phyloP scores from a whole-genome alignment of 2,113 vertebrate genomes.

The Illadopsis cleaveri region DNA sequence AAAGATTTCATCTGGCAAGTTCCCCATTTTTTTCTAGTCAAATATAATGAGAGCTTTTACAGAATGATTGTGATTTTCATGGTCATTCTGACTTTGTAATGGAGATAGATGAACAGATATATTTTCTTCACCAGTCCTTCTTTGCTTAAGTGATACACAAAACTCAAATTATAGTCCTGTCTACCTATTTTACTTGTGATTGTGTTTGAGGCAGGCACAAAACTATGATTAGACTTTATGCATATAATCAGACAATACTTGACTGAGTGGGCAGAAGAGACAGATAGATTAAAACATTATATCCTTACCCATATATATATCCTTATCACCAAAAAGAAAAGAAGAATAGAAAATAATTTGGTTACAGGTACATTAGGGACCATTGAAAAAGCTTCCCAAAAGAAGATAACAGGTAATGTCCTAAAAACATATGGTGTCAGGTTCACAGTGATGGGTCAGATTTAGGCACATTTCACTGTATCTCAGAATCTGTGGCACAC shows the following conservation, averaged over 20 bases:
- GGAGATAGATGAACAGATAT: not conserved
- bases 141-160: not conserved
- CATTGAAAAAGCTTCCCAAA: not conserved
- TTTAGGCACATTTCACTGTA: not conserved
- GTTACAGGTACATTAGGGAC: not conserved
- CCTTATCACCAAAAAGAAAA: not conserved
- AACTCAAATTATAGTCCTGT: not conserved
- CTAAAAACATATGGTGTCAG: not conserved
- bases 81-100: not conserved
- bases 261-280: not conserved
- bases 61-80: not conserved
- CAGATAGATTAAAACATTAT: not conserved
- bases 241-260: not conserved
- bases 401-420: not conserved
- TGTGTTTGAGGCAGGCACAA: not conserved
- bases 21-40: not conserved
- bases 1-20: not conserved
- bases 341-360: not conserved
- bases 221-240: not conserved
- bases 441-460: not conserved
- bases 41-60: not conserved
- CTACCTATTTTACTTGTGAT: not conserved
- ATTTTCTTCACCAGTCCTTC: not conserved
- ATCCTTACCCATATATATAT: not conserved
- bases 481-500: not conserved